These are phyloP conservation scores for Cydia splendana DNA, from an alignment of 1,140 invertebrate species.

Conservation along the genomic window DNA sequence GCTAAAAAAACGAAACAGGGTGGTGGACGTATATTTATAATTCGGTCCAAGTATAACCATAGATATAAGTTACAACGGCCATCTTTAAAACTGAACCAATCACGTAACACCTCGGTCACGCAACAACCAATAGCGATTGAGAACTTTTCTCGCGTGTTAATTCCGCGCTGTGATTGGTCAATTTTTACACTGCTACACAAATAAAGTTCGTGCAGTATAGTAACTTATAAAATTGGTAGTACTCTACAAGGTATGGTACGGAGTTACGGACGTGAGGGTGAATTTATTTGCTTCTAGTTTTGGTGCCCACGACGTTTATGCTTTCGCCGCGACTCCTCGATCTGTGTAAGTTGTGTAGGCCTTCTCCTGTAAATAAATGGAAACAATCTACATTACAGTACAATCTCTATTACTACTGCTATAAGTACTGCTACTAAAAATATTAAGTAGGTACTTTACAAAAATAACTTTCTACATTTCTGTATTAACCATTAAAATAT, in stretches of 20 bases:
- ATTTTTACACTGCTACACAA: neutral
- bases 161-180: neutral
- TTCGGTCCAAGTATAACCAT: slow-evolving; percentile 46
- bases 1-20: slow-evolving; percentile 27
- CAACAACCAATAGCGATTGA: slow-evolving; percentile 3
- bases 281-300: slow-evolving; percentile 70
- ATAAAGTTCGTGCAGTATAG: neutral
- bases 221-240: slow-evolving; percentile 1
- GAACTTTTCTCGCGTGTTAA: neutral
- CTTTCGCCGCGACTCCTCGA: slow-evolving; percentile 86
- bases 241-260: slow-evolving; percentile 13
- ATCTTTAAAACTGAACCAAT: neutral
- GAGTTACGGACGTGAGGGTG: neutral
- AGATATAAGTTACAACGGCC: slow-evolving; percentile 8
- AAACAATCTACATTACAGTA: slow-evolving; percentile 12
- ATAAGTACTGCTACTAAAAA: neutral
- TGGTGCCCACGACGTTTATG: slow-evolving; percentile 82
- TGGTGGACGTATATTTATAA: slow-evolving; percentile 56
- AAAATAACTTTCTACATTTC: too few relatives aligned
- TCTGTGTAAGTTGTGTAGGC: slow-evolving; percentile 79
- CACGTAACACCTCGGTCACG: neutral
- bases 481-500: too few relatives aligned
- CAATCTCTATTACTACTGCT: neutral
- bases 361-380: slow-evolving; percentile 69
- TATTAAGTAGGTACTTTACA: neutral